A percentile compares a stretch with the other conserved stretches of the same genome.
Conservation (phyloP, 2,888 invertebrate genomes). For the Belgica antarctica region DNA sequence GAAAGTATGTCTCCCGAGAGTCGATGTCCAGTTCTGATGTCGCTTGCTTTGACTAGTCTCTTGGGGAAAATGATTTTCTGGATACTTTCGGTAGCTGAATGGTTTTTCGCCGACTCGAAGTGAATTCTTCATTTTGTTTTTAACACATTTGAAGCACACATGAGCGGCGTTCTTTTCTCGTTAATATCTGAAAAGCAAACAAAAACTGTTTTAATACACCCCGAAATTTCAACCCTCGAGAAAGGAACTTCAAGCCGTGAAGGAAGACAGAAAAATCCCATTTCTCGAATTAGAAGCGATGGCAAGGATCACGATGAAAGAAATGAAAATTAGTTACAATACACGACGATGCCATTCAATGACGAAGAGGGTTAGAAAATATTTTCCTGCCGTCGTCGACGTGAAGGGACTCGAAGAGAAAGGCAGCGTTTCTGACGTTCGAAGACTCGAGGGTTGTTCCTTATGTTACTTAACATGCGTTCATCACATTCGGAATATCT, state of each 20-base stretch:
- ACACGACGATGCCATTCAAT: slow-evolving; percentile 38
- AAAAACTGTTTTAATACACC: slow-evolving; percentile 21
- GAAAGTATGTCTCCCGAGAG: not conserved
- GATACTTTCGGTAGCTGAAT: not conserved
- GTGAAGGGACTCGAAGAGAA: not conserved
- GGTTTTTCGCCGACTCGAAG: not conserved
- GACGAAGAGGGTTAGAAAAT: slow-evolving; percentile 29
- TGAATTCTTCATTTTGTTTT: not conserved
- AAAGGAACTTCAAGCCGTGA: not conserved
- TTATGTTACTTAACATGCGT: slow-evolving; percentile 35
- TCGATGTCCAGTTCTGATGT: too few species aligned
- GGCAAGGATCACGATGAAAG: slow-evolving; percentile 38
- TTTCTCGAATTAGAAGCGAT: slow-evolving; percentile 34
- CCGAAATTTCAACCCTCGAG: slow-evolving; percentile 12
- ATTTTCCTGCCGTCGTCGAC: too few species aligned
- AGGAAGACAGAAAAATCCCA: slow-evolving; percentile 7
- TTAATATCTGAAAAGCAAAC: not conserved
- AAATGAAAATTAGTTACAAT: slow-evolving; percentile 41
- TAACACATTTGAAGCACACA: slow-evolving; percentile 32
- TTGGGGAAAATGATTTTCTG: not conserved
- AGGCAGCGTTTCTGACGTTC: slow-evolving; percentile 14
- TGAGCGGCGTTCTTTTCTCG: slow-evolving; percentile 5
- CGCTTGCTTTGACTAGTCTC: too few species aligned
- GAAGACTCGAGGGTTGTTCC: slow-evolving; percentile 18
- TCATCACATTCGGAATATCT: not conserved